Evolutionary conservation across 2,113 vertebrate species (phyloP), one percentile per base, ranked within the genome.

Genomic region (Riparia riparia): DNA sequence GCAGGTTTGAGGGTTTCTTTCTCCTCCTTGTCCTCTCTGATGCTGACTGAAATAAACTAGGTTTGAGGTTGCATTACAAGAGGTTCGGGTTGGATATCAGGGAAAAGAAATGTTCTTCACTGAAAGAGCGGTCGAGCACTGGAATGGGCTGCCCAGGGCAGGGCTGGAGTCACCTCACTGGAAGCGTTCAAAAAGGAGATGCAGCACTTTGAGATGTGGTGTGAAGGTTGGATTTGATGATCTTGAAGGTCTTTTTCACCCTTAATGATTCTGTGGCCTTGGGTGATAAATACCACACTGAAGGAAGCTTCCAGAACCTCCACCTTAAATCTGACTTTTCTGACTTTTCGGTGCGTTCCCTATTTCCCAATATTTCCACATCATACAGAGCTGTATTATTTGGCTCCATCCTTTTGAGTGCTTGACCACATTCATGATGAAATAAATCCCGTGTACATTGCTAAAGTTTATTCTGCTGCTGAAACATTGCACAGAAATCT

Each of bases 391-490:
- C 41, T 49, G 64, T 14, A 17, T 76, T 78, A 37, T 28, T 53
- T 70, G 22, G 50, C 69, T 56, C 53, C 65, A 42, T 72, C 68
- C 58, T 89, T 97, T 82, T 44, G 45, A 92, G 65, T 63, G 53
- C 84, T 81, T 26, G 66, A 53, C 51, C 69, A 56, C 63, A 84
- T 81, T 84, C 22, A 34, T 29, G 64, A 83, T 77, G 89, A 94
- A 95, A 94, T 76, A 57, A 57, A 81, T 72, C 66, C 89, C 71
- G 53, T 61, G 70, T 89, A 8, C 53, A 79, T 37, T 57, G 44
- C 80, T 86, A 4, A 93, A 80, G 81, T 90, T 91, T 91, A 71
- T 92, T 89, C 66, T 57, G 31, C 47, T 64, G 10, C 78, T 73
- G 83, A 77, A 94, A 92, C 47, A 29, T 31, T 37, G 88, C 39